Evolutionary conservation across 30 jellyfish, hydroid and myxozoan species (phyloP).

Genomic region (Mastigias papua): DNA sequence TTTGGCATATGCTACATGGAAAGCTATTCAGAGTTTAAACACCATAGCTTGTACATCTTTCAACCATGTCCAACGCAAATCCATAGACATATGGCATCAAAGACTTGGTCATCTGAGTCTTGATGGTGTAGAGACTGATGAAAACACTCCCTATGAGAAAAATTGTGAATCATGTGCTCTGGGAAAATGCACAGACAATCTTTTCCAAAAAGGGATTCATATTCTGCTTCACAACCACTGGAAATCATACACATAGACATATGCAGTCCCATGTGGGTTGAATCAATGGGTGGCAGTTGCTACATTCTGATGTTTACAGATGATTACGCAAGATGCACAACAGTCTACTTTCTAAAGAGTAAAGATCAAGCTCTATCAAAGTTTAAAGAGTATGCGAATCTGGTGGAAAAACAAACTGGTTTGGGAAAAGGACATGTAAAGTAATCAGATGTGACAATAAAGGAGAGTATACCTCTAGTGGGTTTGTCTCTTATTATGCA

Average conservation of each 20-base stretch:
- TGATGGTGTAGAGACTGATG: conserved; percentile 47
- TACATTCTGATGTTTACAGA: conserved; percentile 55
- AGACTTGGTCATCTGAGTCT: no score
- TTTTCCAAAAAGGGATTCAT: no score
- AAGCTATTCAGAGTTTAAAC: conserved; percentile 45
- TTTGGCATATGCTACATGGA: no score
- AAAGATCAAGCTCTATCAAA: no score
- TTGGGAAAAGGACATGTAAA: conserved; percentile 19
- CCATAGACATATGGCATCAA: conserved; percentile 41
- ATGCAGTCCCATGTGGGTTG: conserved; percentile 79
- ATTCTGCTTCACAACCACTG: no score
- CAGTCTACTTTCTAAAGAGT: conserved; percentile 60
- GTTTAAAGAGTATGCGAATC: no score
- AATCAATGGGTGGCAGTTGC: conserved; percentile 62
- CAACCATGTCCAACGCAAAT: conserved; percentile 19
- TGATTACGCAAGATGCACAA: conserved; percentile 58
- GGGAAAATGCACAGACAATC: conserved; percentile 51
- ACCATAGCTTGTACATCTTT: conserved; percentile 31
- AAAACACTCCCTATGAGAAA: conserved; percentile 25
- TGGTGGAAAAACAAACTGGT: no score
- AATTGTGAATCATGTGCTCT: conserved; percentile 68
- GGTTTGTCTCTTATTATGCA: conserved; percentile 29
- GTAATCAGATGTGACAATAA: conserved; percentile 54
- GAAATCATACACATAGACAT: no score
- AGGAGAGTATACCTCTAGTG: no score